Base-by-base conservation (phyloP, 2,113 vertebrate genomes). In the Ellobius talpinus region DNA sequence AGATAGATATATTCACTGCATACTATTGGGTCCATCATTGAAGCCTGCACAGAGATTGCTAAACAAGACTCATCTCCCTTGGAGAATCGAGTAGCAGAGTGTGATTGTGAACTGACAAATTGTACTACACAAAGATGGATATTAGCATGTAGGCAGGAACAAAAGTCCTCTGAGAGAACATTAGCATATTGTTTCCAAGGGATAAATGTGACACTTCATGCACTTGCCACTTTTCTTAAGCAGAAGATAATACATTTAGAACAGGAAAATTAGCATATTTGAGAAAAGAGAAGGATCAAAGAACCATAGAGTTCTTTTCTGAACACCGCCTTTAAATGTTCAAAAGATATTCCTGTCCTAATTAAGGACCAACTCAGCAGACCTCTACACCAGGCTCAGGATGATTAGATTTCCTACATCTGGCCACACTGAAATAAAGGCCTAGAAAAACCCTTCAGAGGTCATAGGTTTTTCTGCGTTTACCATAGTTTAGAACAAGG, bases 181-280 rank as follows among this genome's bases (percentile, higher is more conserved):
- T 97, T 97, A 93, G 65, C 93, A 88, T 88, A 85, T 72, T 87
- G 90, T 93, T 91, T 84, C 84, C 87, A 92, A 93, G 81, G 50
- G 7, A 93, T 90, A 72, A 92, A 77, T 94, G 73, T 93, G 61
- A 85, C 87, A 77, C 85, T 93, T 96, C 77, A 86, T 77, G 88
- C 16, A 86, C 24, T 92, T 94, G n/a, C 52, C 87, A 93, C 55
- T 72, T 97, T 96, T 96, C 79, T 96, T 93, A 65, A 91, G 55
- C 78, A 96, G 90, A 89, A 95, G 68, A 79, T 68, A 95, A 96
- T 94, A 90, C 45, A 93, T 45, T 95, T 87, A 95, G 50, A 95
- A 90, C 19, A 94, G 72, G 24, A 84, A 96, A 93, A 96, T 96
- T 96, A 94, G 85, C 92, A 85, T 94, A 72, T 76, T 92, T 97